phyloP scores from a whole-genome alignment of 2,888 invertebrate species.

The Drosophila tanythrix region DNA sequence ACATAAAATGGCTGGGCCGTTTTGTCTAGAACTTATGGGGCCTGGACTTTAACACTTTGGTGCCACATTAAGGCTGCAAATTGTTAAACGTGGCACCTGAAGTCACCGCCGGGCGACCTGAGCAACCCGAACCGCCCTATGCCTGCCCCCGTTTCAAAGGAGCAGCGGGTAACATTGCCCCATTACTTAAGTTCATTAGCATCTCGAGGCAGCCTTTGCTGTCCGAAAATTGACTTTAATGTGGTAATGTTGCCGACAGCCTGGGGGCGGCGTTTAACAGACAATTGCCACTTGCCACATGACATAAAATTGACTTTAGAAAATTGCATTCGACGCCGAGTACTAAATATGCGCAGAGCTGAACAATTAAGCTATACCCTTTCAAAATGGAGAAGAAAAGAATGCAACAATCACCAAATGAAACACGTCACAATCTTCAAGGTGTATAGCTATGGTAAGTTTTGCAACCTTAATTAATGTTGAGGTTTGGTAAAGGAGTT shows the following conservation, averaged over 20 bases:
- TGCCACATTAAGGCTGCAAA: constrained; percentile 78
- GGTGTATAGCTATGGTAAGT: neutral
- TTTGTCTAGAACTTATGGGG: constrained; percentile 68
- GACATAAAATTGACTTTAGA: constrained; percentile 42
- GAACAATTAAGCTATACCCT: neutral
- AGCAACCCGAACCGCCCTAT: constrained; percentile 9
- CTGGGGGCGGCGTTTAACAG: constrained; percentile 18
- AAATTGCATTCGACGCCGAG: constrained; percentile 13
- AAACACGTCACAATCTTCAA: neutral
- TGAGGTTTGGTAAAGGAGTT: neutral
- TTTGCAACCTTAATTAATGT: neutral
- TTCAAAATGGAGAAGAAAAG: neutral
- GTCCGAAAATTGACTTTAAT: constrained; percentile 53
- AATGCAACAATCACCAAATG: neutral
- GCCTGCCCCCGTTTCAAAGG: neutral
- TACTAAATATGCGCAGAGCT: neutral
- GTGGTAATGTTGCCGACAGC: constrained; percentile 8
- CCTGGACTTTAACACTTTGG: constrained; percentile 77
- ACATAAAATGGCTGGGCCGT: constrained; percentile 65
- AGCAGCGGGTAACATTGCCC: constrained; percentile 23
- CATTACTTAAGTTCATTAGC: constrained; percentile 78
- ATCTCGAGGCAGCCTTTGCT: constrained; percentile 52
- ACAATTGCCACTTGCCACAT: constrained; percentile 34
- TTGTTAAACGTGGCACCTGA: constrained; percentile 72
- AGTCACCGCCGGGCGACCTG: constrained; percentile 23